Base-by-base conservation (phyloP, 2,888 invertebrate species). In the Sesamia inferens region DNA sequence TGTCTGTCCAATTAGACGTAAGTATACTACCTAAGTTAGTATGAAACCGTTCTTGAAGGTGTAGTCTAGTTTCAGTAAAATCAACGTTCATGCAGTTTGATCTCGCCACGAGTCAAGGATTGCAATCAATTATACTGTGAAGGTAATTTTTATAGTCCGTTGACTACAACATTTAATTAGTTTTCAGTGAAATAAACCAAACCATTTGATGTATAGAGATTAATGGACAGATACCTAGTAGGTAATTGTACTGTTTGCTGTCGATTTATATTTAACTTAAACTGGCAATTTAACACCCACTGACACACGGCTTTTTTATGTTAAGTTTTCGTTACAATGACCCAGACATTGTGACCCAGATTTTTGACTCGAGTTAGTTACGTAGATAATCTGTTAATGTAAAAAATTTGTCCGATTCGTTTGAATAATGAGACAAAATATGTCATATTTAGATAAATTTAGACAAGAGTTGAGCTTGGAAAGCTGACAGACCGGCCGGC, bases 121-220 rank as follows among this genome's bases (percentile, higher is more conserved):
- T 69, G 65, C 65, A 81, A 81, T 81, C 77, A 77, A 77, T 31
- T 71, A 77, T 55, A 57, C 62, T 66, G 77, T 66, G 19, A 70
- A 73, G 51, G 44, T 44, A 58, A 74, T 81, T 81, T 80, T 74
- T 63, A 77, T 68, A 66, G 70, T 63, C 48, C 39, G 44, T 68
- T 68, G 65, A 68, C 73, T 66, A 59, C n/a, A 73, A 70, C 72
- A 70, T 80, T 76, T 76, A 69, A 80, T 72, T 76, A 57, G 68
- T 47, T 81, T 74, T 64, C 70, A 58, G 47, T 80, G 54, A 31
- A 70, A 72, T 68, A 73, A 81, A 80, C 69, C 59, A 76, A 65
- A 69, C 64, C 61, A 59, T 67, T 74, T 74, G 58, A 64, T 74
- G 48, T 47, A 64, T 19, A 55, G 59, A 57, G 57, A 67, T 70